Evolutionary conservation across 2,797 vertebrate species (phyloP).

Genomic region (Melanotaenia nigrans): DNA sequence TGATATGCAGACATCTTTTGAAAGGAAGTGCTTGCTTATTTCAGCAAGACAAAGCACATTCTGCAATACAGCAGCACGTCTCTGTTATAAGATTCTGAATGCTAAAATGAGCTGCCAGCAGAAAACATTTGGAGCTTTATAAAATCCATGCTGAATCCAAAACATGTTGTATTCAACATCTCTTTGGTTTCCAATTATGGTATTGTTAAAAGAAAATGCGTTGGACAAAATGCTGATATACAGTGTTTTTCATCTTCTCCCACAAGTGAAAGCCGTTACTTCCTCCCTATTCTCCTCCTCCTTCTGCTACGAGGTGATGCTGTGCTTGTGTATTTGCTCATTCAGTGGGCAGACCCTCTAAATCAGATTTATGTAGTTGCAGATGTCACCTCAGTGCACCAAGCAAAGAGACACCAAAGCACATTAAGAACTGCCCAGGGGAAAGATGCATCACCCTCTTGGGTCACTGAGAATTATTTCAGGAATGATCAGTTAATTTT

Average conservation of each 20-base stretch:
- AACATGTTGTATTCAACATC: background rate
- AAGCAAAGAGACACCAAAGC: slow-evolving; percentile 64
- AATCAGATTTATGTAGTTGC: slow-evolving; percentile 73
- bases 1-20: background rate
- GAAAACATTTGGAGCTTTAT: background rate
- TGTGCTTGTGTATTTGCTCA: slow-evolving; percentile 63
- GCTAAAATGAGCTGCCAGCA: background rate
- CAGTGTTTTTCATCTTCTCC: background rate
- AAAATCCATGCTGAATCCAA: background rate
- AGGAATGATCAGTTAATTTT: slow-evolving; percentile 70
- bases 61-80: background rate
- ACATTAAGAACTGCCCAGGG: slow-evolving; percentile 63
- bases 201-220: background rate
- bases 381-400: slow-evolving; percentile 70
- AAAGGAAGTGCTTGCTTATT: background rate
- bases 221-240: background rate
- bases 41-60: background rate
- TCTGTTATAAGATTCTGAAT: background rate
- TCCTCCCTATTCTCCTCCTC: slow-evolving; percentile 33
- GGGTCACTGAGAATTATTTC: slow-evolving; percentile 71
- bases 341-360: slow-evolving; percentile 63
- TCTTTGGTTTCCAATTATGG: background rate
- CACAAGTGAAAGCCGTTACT: background rate
- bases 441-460: slow-evolving; percentile 43
- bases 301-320: slow-evolving; percentile 65